These are phyloP conservation scores for Mobula hypostoma DNA, from an alignment of 2,113 vertebrate genomes.

Conservation along the genomic window DNA sequence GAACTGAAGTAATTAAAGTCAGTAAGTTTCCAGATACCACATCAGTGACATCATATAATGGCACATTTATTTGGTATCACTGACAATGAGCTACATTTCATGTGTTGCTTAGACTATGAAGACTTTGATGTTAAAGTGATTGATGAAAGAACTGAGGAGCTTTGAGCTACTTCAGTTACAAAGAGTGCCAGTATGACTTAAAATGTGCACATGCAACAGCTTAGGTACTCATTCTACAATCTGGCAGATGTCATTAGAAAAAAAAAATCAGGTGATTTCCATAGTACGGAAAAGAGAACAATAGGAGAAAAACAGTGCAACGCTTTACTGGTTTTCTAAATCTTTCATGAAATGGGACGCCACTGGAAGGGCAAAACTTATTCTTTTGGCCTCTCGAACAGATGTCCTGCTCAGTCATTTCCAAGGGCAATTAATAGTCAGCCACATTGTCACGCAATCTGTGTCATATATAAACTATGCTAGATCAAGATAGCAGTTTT, in stretches of 20 bases:
- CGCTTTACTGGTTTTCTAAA: too few relatives aligned
- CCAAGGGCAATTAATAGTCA: too few relatives aligned
- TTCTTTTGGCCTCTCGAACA: too few relatives aligned
- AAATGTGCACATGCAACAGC: slow-evolving; percentile 4
- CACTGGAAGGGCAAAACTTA: too few relatives aligned
- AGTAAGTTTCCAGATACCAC: not conserved
- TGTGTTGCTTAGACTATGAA: not conserved
- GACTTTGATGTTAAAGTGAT: not conserved
- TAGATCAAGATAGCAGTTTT: too few relatives aligned
- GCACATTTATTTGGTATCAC: not conserved
- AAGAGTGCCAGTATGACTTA: not conserved
- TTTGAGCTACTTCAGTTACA: not conserved
- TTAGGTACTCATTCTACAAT: not conserved
- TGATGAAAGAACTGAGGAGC: slow-evolving; percentile 3
- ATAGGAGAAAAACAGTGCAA: not conserved
- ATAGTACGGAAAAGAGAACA: not conserved
- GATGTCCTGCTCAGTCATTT: too few relatives aligned
- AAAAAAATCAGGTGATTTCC: not conserved
- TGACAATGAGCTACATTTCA: not conserved
- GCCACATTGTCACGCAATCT: too few relatives aligned
- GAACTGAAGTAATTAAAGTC: not conserved
- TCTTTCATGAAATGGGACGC: too few relatives aligned
- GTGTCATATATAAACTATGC: too few relatives aligned
- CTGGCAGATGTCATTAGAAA: not conserved
- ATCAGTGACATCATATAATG: not conserved